Percentiles rank a stretch among this genome's conserved stretches.
Conservation (phyloP, 1,140 invertebrate genomes). For the Sitobion miscanthi region DNA sequence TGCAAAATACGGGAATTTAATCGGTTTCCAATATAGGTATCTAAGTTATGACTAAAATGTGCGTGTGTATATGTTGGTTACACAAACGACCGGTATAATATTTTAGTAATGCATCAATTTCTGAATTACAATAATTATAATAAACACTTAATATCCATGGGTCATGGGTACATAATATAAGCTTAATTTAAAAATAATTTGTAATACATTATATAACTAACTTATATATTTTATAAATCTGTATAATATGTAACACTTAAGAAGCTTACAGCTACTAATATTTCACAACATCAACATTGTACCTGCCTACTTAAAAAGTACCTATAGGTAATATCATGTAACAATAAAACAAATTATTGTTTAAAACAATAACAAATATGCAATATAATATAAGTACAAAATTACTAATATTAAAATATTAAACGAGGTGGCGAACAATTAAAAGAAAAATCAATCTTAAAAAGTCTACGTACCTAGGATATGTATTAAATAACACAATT, state of each 20-base stretch:
- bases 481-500: neutral
- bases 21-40: neutral
- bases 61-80: constrained; percentile 1
- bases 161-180: neutral
- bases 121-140: neutral
- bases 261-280: neutral
- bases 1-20: neutral
- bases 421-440: neutral
- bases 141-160: neutral
- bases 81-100: neutral
- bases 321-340: too few relatives aligned
- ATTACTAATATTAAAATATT: neutral
- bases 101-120: neutral
- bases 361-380: neutral
- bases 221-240: neutral
- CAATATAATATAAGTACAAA: neutral
- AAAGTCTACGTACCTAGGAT: neutral
- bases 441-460: neutral
- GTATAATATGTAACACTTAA: neutral
- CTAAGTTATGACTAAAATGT: constrained; percentile 4
- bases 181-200: neutral
- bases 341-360: neutral
- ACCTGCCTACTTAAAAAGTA: too few relatives aligned
- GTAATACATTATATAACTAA: neutral
- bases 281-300: neutral